Evolutionary conservation across 2,113 vertebrate genomes (phyloP).

Genomic region (Chaetodon trifascialis): DNA sequence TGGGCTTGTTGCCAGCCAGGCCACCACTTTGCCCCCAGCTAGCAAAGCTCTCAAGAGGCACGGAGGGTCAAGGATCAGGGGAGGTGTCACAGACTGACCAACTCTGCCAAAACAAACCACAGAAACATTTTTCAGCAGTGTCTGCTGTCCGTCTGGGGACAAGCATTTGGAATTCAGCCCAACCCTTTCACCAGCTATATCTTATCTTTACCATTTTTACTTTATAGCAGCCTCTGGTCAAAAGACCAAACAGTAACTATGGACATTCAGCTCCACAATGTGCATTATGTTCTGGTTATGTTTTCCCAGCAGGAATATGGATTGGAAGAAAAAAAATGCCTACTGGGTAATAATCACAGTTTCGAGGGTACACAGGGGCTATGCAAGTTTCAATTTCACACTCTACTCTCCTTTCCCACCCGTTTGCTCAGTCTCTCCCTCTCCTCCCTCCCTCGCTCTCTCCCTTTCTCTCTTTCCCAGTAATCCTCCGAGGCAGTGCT

Average conservation of each 20-base stretch:
- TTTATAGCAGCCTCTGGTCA: constrained; percentile 22
- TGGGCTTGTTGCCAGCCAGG: constrained; percentile 64
- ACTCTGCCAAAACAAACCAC: constrained; percentile 44
- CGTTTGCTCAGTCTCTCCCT: constrained; percentile 41
- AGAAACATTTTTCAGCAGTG: constrained; percentile 37
- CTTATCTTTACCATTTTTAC: constrained; percentile 23
- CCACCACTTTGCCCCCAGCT: constrained; percentile 66
- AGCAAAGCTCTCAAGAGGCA: constrained; percentile 57
- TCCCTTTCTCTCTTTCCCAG: constrained; percentile 43
- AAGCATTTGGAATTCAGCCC: constrained; percentile 18
- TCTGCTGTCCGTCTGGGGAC: constrained; percentile 16
- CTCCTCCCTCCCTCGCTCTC: not conserved
- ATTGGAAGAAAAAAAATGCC: constrained; percentile 44
- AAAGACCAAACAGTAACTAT: constrained; percentile 31
- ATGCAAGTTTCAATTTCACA: constrained; percentile 80
- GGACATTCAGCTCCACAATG: constrained; percentile 31
- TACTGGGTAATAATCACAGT: constrained; percentile 74
- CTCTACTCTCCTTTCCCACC: constrained; percentile 59
- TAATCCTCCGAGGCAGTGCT: constrained; percentile 79
- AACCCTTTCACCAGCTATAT: constrained; percentile 12
- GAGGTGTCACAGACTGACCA: constrained; percentile 57
- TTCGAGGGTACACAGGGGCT: constrained; percentile 73
- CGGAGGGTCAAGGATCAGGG: constrained; percentile 55
- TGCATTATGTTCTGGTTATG: constrained; percentile 37
- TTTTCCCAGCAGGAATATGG: constrained; percentile 45